Conservation (phyloP, 2,888 invertebrate genomes). For the Andrena haemorrhoa region DNA sequence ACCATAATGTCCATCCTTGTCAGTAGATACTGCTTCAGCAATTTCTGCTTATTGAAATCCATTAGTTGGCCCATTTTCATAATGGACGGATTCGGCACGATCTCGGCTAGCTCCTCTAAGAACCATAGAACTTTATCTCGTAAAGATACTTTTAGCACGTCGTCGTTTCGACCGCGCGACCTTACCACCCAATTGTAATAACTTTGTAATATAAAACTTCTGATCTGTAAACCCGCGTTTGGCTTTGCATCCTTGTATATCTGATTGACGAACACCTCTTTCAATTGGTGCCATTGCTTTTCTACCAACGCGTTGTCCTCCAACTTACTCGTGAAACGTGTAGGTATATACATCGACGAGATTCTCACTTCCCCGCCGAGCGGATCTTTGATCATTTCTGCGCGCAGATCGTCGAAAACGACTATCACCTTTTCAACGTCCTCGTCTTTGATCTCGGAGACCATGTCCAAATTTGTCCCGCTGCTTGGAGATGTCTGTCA, state of each 20-base stretch:
- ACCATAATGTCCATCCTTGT: constrained; percentile 68
- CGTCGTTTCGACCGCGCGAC: constrained; percentile 64
- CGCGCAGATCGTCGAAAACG: constrained; percentile 68
- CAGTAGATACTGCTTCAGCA: constrained; percentile 66
- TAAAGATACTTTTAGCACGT: constrained; percentile 52
- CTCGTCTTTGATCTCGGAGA: constrained; percentile 50
- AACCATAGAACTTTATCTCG: constrained; percentile 76
- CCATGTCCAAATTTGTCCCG: constrained; percentile 52
- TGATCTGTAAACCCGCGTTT: constrained; percentile 68
- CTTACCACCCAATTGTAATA: constrained; percentile 73
- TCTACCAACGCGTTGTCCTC: constrained; percentile 65
- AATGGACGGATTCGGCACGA: constrained; percentile 68
- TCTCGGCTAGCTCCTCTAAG: constrained; percentile 75
- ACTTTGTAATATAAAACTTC: constrained; percentile 66
- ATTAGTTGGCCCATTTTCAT: constrained; percentile 64
- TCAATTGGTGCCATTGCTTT: constrained; percentile 77
- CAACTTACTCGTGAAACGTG: background rate
- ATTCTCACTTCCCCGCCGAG: constrained; percentile 67
- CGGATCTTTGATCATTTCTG: constrained; percentile 66
- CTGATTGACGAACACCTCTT: constrained; percentile 76
- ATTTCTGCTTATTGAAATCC: constrained; percentile 56
- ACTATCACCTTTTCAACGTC: constrained; percentile 57
- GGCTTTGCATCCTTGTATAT: constrained; percentile 72
- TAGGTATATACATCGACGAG: constrained; percentile 15
- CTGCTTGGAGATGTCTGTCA: constrained; percentile 61